Conservation (phyloP, 2,888 invertebrate genomes). For the Arenicola marina region DNA sequence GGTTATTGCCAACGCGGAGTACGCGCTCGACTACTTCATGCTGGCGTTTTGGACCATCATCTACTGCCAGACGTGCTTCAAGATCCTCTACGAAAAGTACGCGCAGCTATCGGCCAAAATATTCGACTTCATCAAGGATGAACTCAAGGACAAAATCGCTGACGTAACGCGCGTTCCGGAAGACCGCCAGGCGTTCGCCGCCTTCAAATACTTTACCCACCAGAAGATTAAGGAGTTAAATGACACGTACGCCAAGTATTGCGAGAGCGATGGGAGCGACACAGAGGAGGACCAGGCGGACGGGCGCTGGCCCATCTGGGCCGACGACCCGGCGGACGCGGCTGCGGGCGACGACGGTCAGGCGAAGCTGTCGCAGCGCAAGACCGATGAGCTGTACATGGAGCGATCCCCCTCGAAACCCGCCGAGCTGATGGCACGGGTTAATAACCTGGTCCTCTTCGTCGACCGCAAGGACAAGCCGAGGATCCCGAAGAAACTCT, state of each 20-base stretch:
- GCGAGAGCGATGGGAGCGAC: neutral
- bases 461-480: neutral
- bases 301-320: no score
- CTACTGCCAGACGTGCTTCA: neutral
- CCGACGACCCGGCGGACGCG: no score
- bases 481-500: neutral
- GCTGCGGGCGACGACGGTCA: no score
- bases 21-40: slow-evolving; percentile 2
- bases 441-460: neutral
- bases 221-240: neutral
- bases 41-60: neutral
- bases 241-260: neutral
- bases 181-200: neutral
- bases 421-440: no score
- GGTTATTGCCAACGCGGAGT: neutral
- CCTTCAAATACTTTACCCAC: neutral
- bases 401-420: no score
- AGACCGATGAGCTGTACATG: neutral
- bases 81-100: neutral
- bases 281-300: neutral
- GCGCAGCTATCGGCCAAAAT: neutral
- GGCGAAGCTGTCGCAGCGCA: neutral
- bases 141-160: neutral
- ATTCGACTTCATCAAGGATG: neutral
- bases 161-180: slow-evolving; percentile 1